phyloP scores from a whole-genome alignment of 1,140 invertebrate species.

The Trissolcus basalis region DNA sequence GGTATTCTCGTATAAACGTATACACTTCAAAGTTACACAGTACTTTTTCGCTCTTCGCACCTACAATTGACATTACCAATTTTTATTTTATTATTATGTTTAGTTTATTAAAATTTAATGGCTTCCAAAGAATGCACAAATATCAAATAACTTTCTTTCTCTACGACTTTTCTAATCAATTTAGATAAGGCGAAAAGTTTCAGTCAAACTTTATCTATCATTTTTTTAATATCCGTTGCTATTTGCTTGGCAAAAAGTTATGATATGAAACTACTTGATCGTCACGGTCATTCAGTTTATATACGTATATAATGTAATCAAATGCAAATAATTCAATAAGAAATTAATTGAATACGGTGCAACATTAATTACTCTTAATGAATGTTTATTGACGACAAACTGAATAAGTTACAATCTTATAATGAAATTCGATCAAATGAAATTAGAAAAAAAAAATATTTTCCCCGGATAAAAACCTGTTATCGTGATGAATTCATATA shows the following conservation, averaged over 20 bases:
- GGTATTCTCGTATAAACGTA: conserved; percentile 47
- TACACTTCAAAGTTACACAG: conserved; percentile 45
- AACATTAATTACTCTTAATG: conserved; percentile 49
- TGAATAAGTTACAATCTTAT: conserved; percentile 6
- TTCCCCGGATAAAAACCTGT: too few species aligned
- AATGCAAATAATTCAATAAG: conserved; percentile 42
- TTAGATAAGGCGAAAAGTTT: too few species aligned
- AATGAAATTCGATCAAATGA: conserved; percentile 13
- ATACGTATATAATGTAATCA: conserved; percentile 16
- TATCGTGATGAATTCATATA: too few species aligned
- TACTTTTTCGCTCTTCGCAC: conserved; percentile 1
- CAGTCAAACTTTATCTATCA: too few species aligned
- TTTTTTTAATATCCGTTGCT: too few species aligned
- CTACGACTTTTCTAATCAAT: too few species aligned
- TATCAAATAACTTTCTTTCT: neutral
- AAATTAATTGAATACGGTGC: conserved; percentile 39
- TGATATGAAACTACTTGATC: conserved; percentile 4
- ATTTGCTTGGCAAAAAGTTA: neutral
- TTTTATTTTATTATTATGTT: too few species aligned
- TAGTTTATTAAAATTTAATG: too few species aligned
- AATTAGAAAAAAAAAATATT: neutral
- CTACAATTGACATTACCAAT: neutral
- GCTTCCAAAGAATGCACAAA: too few species aligned
- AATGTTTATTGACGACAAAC: conserved; percentile 48
- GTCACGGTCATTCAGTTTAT: conserved; percentile 13